Evolutionary conservation across 2,797 vertebrate genomes (phyloP), one percentile per base, ranked within the genome.

Genomic region (Rhinichthys osculus): DNA sequence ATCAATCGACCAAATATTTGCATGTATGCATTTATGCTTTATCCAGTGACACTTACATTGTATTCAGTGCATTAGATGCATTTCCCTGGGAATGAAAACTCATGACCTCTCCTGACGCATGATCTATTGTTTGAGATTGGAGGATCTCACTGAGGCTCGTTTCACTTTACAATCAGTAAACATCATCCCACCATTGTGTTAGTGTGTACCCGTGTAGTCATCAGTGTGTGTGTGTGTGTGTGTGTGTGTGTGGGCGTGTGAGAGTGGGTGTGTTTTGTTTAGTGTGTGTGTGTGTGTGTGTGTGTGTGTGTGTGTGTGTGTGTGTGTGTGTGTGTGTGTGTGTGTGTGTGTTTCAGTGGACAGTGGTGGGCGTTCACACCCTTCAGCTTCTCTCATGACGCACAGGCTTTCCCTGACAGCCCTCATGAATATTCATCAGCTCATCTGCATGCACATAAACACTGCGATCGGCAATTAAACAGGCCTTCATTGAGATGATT

Each of bases 351-450:
- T 1, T n/a, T n/a, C n/a, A n/a, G n/a, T 54, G 73, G 76, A 62
- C 3, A 2, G 30, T 30, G 38, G 77, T 78, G 77, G 77, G 77
- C 77, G 77, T 64, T 7, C n/a, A 4, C 1, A 42, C 54, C 35
- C 57, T 78, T 10, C 57, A 78, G 38, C 35, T 1, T 21, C 38
- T 64, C 54, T 64, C 77, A 40, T 78, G 77, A 78, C 35, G 54
- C 77, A 64, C 57, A 40, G 77, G 35, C 77, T 64, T 78, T 78
- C 57, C 52, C 77, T 64, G 57, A 78, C 57, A 44, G 40, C 77
- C 7, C 77, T 64, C 1, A 5, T 78, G 57, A 38, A 78, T 78
- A 78, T 64, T 78, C 57, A 78, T 42, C 35, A 19, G 21, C 23
- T 64, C 77, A 78, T 78, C 23, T 57, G 2, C 76, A 78, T 78